Conservation (phyloP, 2,113 vertebrate genomes). For the Spilogale gracilis region DNA sequence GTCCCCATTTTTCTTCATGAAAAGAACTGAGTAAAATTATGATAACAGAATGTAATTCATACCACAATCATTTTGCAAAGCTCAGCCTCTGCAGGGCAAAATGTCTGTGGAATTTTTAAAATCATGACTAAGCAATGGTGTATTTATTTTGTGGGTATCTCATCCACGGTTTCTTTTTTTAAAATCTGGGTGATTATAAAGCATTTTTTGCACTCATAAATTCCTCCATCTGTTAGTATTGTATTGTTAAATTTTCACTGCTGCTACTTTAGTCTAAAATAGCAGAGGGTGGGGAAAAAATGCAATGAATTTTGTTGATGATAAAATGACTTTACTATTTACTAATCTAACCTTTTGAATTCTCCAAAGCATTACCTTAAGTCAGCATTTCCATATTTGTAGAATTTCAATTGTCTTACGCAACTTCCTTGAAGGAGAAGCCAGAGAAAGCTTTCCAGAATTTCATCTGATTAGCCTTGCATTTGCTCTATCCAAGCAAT, state of each 20-base stretch:
- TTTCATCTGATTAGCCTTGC: neutral
- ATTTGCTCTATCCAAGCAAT: neutral
- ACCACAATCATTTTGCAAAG: slow-evolving; percentile 77
- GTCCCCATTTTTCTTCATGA: slow-evolving; percentile 64
- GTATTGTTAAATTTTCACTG: neutral
- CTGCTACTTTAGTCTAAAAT: neutral
- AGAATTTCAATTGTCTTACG: slow-evolving; percentile 53
- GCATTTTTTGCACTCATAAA: neutral
- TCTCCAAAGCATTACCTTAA: neutral
- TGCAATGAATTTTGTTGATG: neutral
- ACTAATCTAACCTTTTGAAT: neutral
- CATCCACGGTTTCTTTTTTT: neutral
- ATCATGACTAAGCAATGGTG: slow-evolving; percentile 1
- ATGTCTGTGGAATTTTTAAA: slow-evolving; percentile 19
- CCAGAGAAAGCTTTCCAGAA: neutral
- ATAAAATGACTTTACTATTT: slow-evolving; percentile 37
- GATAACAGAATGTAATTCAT: slow-evolving; percentile 66
- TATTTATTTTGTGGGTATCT: neutral
- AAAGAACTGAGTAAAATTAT: slow-evolving; percentile 66
- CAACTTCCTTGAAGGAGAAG: neutral
- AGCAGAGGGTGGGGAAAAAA: neutral
- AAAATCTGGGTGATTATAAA: neutral
- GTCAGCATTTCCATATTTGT: slow-evolving; percentile 2
- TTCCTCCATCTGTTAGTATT: neutral
- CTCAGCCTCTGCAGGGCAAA: slow-evolving; percentile 15